phyloP scores from a whole-genome alignment of 37 sponge, comb jelly and placozoan genomes.

The Petrosia ficiformis region DNA sequence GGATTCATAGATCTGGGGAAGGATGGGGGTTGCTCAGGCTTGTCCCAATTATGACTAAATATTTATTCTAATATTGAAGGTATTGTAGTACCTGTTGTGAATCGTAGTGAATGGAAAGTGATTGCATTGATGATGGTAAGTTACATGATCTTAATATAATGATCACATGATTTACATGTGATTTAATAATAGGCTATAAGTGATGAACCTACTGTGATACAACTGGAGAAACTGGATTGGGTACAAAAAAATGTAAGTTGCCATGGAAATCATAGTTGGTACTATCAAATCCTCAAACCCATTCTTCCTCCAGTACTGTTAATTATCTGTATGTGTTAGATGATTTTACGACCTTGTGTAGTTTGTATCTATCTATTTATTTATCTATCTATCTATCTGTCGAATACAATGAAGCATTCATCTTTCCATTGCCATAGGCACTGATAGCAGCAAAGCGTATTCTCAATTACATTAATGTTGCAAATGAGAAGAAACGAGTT shows the following conservation, averaged over 20 bases:
- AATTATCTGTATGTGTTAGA: no score
- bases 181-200: conserved; percentile 31
- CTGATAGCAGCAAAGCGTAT: conserved; percentile 42
- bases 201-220: conserved; percentile 24
- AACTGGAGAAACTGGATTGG: conserved; percentile 37
- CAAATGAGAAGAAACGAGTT: conserved; percentile 24
- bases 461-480: conserved; percentile 20
- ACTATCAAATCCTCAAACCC: no score
- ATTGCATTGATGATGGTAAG: conserved; percentile 42
- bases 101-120: conserved; percentile 29
- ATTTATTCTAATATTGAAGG: not conserved
- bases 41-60: not conserved
- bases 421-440: no score
- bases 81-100: conserved; percentile 33
- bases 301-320: no score
- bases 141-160: not conserved
- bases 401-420: no score
- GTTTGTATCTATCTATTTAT: not conserved
- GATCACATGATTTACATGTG: not conserved
- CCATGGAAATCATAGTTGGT: no score
- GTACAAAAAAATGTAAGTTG: conserved; percentile 46
- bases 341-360: not conserved
- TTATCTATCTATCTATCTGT: not conserved
- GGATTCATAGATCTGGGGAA: no score
- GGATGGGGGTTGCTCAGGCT: no score